Percentiles rank a stretch among this genome's conserved stretches.
phyloP scores from a whole-genome alignment of 2,888 invertebrate species.

The Helicoverpa assulta region DNA sequence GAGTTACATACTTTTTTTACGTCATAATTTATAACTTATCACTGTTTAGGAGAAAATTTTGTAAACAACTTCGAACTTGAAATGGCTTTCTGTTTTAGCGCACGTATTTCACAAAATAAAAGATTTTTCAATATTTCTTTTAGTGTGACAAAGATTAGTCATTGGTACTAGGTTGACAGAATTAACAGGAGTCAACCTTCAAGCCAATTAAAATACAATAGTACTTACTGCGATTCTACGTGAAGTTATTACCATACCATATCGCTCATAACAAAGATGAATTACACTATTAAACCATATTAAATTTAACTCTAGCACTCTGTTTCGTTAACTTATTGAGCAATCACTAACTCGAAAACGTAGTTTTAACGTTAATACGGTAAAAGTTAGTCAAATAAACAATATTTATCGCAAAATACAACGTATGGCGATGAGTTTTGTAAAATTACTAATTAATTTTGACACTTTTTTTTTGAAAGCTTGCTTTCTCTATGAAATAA shows the following conservation, averaged over 20 bases:
- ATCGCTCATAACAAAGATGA: conserved; percentile 28
- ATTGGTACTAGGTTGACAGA: conserved; percentile 29
- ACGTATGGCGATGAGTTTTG: conserved; percentile 26
- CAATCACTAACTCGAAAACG: conserved; percentile 32
- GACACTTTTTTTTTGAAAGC: conserved; percentile 30
- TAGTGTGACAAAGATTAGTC: conserved; percentile 31
- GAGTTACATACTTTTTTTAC: no score
- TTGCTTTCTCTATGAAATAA: neutral
- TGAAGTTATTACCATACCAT: conserved; percentile 39
- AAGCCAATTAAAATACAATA: conserved; percentile 62
- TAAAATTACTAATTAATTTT: conserved; percentile 27
- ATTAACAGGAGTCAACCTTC: conserved; percentile 56
- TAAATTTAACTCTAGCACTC: conserved; percentile 30
- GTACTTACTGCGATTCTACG: conserved; percentile 55
- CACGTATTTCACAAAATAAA: neutral
- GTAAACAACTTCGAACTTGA: neutral
- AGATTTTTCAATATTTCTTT: neutral
- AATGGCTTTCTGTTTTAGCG: conserved; percentile 2
- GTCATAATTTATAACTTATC: no score
- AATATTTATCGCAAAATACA: conserved; percentile 23
- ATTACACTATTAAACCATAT: conserved; percentile 21
- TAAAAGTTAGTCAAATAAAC: conserved; percentile 7
- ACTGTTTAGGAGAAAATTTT: no score
- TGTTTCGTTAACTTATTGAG: conserved; percentile 45
- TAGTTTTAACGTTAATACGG: conserved; percentile 8